Evolutionary conservation across 37 sponge, comb jelly and placozoan genomes (phyloP), one percentile per base, ranked within the genome.

Genomic region (Haliclona indistincta): DNA sequence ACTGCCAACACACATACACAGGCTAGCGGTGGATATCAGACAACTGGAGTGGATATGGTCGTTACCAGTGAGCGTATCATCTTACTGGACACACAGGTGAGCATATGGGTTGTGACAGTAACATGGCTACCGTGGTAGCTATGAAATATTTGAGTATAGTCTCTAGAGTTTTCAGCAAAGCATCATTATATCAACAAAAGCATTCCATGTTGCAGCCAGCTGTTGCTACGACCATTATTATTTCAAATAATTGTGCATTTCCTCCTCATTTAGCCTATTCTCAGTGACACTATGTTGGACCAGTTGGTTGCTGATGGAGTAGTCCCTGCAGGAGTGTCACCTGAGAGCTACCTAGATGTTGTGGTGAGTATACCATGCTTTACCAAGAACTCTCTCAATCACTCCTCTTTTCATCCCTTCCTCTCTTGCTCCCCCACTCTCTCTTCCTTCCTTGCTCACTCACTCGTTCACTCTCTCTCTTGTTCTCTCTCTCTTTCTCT

Each of bases 21-120:
- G 67, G 86, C 84, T 37, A 77, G 41, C 38, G 86, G 79, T 28
- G 74, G 86, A 41, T 89, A 82, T 72, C 81, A 85, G 75, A 93
- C 94, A 5, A 37, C 58, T 20, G 94, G 94, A 4, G 53, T 93
- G 32, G 94, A 93, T 68, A 78, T 89, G 79, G 74, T 70, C 15
- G 84, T 86, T 19, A 93, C 94, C 29, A 71, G 68, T 1, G 94
- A 93, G 68, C 75, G 94, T 22, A 71, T 90, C 40, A 77, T 93
- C 6, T 56, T 93, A 28, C 64, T 92, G 56, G 93, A 92, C 73
- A 74, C 84, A 20, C 81, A 87, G 77, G 83, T 86, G 25, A 13
- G 58, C 10, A 28, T 11, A 11, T 58, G 7, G 7, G 7, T 58
- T n/a, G n/a, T n/a, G n/a, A n/a, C n/a, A n/a, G n/a, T n/a, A n/a